A percentile compares a stretch with the other conserved stretches of the same genome.
Conservation (phyloP, 2,113 vertebrate genomes). For the Mobula hypostoma region DNA sequence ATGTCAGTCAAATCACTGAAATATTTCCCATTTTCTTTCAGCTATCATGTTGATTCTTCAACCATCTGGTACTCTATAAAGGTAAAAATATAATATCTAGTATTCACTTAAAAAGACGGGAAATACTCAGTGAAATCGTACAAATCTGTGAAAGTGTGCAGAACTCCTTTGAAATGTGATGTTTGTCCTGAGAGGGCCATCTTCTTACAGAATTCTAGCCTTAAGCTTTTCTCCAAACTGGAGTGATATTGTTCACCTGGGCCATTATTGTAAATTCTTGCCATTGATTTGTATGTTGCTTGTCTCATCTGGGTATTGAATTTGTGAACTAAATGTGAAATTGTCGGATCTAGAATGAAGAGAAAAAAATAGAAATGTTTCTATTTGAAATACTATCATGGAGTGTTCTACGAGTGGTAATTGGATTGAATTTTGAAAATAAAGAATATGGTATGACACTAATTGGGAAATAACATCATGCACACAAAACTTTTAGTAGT, state of each 20-base stretch:
- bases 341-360: background rate
- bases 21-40: slow-evolving; percentile 10
- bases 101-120: background rate
- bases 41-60: background rate
- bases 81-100: background rate
- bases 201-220: background rate
- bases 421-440: background rate
- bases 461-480: background rate
- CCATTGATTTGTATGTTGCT: background rate
- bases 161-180: background rate
- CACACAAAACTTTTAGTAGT: background rate
- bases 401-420: background rate
- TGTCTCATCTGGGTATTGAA: background rate
- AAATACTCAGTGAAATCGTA: background rate
- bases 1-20: background rate
- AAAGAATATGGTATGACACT: background rate
- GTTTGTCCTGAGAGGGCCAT: background rate
- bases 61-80: background rate
- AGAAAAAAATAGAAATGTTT: background rate
- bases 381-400: background rate
- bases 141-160: background rate
- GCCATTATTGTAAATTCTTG: background rate
- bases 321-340: background rate
- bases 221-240: background rate
- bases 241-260: background rate